Percentiles rank a stretch among this genome's conserved stretches.
Evolutionary conservation across 2,113 vertebrate species (phyloP).

Genomic region (Sander vitreus): DNA sequence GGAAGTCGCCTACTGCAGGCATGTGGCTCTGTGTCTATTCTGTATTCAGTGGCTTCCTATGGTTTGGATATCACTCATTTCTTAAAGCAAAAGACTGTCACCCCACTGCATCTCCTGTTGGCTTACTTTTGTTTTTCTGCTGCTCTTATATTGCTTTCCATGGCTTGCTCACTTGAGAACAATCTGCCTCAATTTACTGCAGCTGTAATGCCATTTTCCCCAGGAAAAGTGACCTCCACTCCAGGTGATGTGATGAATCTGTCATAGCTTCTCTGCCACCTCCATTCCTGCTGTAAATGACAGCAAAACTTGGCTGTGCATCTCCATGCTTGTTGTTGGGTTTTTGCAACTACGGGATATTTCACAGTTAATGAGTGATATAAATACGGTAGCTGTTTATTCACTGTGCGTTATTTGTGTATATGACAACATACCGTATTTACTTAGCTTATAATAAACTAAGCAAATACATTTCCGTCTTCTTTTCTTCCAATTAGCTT

Average conservation of each 20-base stretch:
- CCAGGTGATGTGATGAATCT: constrained; percentile 61
- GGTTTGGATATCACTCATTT: constrained; percentile 75
- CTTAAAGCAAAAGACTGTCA: constrained; percentile 57
- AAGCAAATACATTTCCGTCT: background rate
- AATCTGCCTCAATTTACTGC: constrained; percentile 74
- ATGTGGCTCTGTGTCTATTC: constrained; percentile 41
- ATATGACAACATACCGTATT: background rate
- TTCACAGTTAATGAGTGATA: constrained; percentile 20
- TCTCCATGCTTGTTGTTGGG: constrained; percentile 4
- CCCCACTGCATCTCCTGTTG: constrained; percentile 69
- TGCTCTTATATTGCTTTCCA: constrained; percentile 63
- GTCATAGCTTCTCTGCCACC: constrained; percentile 37
- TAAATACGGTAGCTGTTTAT: background rate
- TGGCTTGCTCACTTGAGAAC: constrained; percentile 64
- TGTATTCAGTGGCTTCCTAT: constrained; percentile 60
- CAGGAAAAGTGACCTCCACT: constrained; percentile 76
- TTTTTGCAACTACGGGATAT: background rate
- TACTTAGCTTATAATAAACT: background rate
- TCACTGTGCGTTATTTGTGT: background rate
- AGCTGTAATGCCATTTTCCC: constrained; percentile 65
- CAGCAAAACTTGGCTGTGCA: background rate
- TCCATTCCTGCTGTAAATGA: constrained; percentile 39
- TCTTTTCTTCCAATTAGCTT: background rate
- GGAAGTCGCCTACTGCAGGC: constrained; percentile 47
- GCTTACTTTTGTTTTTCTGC: constrained; percentile 70